Evolutionary conservation across 1,140 invertebrate species (phyloP).

Genomic region (Aporrectodea caliginosa): DNA sequence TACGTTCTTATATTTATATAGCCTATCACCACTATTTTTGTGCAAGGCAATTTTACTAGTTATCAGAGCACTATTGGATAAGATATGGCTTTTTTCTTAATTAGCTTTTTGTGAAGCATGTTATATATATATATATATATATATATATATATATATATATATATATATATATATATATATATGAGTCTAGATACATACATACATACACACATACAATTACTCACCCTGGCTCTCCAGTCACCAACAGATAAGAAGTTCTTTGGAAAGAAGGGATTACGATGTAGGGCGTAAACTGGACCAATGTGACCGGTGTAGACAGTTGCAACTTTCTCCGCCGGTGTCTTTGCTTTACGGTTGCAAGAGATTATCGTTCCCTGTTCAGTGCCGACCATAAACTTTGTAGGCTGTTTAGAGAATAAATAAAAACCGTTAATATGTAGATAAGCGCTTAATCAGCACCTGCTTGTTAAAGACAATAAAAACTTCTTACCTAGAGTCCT

Average conservation of each 20-base stretch:
- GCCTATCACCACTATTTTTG: no score
- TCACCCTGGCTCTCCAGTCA: constrained; percentile 78
- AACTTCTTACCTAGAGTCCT: no score
- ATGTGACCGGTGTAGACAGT: constrained; percentile 75
- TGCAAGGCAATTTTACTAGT: no score
- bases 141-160: neutral
- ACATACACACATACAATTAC: constrained; percentile 14
- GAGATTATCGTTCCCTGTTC: constrained; percentile 73
- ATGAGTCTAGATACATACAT: neutral
- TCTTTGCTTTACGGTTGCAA: constrained; percentile 80
- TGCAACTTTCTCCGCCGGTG: constrained; percentile 71
- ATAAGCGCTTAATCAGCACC: no score
- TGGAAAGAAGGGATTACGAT: constrained; percentile 81
- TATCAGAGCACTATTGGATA: neutral
- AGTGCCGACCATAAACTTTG: constrained; percentile 73
- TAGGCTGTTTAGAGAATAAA: constrained; percentile 66
- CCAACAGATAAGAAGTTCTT: constrained; percentile 84
- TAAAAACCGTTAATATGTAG: constrained; percentile 33
- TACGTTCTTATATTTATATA: no score
- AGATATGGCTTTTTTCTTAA: neutral
- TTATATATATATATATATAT: neutral
- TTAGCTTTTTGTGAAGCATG: neutral
- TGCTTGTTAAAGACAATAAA: no score
- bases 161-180: neutral
- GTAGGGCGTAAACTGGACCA: constrained; percentile 77